Base-by-base conservation (phyloP, 2,797 vertebrate species). In the Neomorphus geoffroyi region DNA sequence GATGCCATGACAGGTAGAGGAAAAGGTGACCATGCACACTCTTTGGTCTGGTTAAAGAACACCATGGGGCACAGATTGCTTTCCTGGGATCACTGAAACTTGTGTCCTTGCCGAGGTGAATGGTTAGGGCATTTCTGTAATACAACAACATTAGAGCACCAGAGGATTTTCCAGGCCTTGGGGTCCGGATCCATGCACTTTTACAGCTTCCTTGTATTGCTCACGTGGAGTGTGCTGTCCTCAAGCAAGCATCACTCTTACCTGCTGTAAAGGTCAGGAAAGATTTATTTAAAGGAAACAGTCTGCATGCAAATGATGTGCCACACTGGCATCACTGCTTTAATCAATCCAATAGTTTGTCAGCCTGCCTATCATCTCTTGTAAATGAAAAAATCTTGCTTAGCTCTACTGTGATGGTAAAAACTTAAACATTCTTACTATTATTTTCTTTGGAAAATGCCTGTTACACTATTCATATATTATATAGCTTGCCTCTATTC, bases 161-260 rank as follows among this genome's bases (percentile, higher is more conserved):
- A 50, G 69, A 73, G 43, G 57, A 80, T 83, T 96, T 97, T 96
- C 95, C 94, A 79, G 83, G 94, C 94, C 96, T 91, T 94, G 74
- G 90, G 90, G 64, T 77, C 65, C 8, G 5, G 53, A 78, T 80
- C 69, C 28, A 13, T n/a, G 61, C 56, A 80, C 43, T 87, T 94
- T 70, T 90, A 77, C 60, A 54, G 60, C 21, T 92, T 65, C 33
- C 78, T 82, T 80, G 79, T 84, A 89, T n/a, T 82, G 74, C 48
- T 87, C 60, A 73, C 54, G 22, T 48, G 23, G 77, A 61, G 18
- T 7, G 5, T 86, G 22, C 41, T 65, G 60, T 93, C 71, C 95
- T 64, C 58, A 46, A 92, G 92, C 80, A 93, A 91, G 61, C 37
- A 74, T 88, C 80, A 39, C 27, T 85, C 78, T 75, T 87, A 43